Evolutionary conservation across 37 sponge, comb jelly and placozoan genomes (phyloP).

Genomic region (Oscarella lobularis): DNA sequence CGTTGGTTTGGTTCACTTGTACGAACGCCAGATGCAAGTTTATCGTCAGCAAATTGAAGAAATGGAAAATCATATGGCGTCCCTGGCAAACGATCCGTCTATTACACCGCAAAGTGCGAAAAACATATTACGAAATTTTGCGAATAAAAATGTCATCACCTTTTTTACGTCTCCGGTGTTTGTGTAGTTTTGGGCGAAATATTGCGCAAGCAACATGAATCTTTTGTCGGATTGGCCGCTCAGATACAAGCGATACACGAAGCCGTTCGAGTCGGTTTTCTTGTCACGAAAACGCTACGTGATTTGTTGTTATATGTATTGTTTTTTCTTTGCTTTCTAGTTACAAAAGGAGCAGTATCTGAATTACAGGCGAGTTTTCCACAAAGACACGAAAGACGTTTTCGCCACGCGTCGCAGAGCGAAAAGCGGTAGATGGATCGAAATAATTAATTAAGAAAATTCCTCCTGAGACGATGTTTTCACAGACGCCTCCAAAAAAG

Average conservation of each 20-base stretch:
- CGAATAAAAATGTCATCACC: neutral
- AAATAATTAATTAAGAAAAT: no score
- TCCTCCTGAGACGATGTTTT: no score
- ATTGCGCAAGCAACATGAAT: constrained; percentile 44
- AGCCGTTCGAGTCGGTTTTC: constrained; percentile 26
- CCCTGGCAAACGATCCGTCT: neutral
- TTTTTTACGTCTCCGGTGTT: neutral
- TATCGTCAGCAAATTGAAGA: neutral
- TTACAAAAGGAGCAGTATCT: constrained; percentile 39
- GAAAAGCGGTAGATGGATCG: no score
- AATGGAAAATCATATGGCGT: neutral
- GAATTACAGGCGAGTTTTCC: constrained; percentile 26
- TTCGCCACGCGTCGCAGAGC: constrained; percentile 34
- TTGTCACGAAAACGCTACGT: neutral
- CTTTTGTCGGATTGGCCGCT: constrained; percentile 47
- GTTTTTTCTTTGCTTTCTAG: constrained; percentile 1
- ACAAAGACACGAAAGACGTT: constrained; percentile 53
- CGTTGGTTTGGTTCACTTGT: neutral
- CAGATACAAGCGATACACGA: constrained; percentile 53
- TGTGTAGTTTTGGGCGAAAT: constrained; percentile 32
- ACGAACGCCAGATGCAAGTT: neutral
- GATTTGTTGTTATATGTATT: neutral
- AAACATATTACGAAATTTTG: neutral
- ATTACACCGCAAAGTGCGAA: neutral
- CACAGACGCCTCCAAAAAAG: no score